phyloP scores from a whole-genome alignment of 1,140 invertebrate genomes.

The Palaemon carinicauda region DNA sequence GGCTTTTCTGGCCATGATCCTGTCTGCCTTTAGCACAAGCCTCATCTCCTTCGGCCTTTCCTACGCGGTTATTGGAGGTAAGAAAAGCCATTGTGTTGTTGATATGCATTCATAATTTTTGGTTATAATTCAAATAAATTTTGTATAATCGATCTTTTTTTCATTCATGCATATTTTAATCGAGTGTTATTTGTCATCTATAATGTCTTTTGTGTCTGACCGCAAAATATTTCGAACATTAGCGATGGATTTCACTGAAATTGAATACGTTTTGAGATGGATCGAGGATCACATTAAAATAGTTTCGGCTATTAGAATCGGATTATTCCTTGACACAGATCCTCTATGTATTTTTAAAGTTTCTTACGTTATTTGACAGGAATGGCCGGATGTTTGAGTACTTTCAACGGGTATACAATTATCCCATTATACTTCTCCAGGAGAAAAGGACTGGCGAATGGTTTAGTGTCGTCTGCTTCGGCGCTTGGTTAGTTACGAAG shows the following conservation, averaged over 20 bases:
- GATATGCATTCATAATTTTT: background rate
- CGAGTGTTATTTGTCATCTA: no score
- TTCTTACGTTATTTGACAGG: background rate
- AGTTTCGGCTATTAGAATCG: background rate
- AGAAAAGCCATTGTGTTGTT: background rate
- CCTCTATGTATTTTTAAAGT: background rate
- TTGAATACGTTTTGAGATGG: no score
- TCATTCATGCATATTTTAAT: no score
- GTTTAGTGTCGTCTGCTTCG: background rate
- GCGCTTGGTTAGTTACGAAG: slow-evolving; percentile 21
- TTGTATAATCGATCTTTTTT: background rate
- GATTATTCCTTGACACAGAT: background rate
- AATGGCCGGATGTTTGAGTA: slow-evolving; percentile 4
- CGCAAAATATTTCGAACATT: no score
- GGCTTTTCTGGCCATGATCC: slow-evolving; percentile 17
- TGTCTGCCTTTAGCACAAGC: slow-evolving; percentile 15
- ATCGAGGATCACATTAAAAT: background rate
- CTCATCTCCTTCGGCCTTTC: slow-evolving; percentile 1
- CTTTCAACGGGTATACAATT: slow-evolving; percentile 24
- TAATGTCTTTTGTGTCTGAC: no score
- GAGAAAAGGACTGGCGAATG: slow-evolving; percentile 32
- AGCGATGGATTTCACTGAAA: no score
- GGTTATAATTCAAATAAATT: background rate
- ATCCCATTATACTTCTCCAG: slow-evolving; percentile 28
- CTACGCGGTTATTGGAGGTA: slow-evolving; percentile 32